phyloP scores from a whole-genome alignment of 2,797 vertebrate species.

The Crocodylus rhombifer region DNA sequence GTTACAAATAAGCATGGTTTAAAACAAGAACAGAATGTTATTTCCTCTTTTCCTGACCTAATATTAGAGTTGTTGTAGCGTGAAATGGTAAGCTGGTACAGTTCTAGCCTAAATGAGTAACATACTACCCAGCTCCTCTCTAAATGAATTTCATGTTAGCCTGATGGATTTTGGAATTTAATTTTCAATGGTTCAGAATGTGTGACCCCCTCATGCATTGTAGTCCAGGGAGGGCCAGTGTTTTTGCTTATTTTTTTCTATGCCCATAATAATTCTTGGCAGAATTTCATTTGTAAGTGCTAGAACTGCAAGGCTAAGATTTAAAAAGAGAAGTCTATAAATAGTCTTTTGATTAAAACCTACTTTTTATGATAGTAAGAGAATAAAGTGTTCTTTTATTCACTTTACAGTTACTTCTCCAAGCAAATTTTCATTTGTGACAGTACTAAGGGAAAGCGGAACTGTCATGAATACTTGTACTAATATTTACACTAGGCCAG shows the following conservation, averaged over 20 bases:
- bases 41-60: constrained; percentile 38
- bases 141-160: constrained; percentile 28
- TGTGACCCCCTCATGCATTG: background rate
- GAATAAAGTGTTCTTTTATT: background rate
- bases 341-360: background rate
- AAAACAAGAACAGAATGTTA: constrained; percentile 21
- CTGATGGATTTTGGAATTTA: constrained; percentile 35
- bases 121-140: background rate
- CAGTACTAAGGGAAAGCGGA: background rate
- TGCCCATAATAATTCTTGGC: background rate
- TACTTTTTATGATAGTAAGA: background rate
- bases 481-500: background rate
- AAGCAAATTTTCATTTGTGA: background rate
- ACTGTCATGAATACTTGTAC: background rate
- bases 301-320: background rate
- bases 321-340: background rate
- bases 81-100: background rate
- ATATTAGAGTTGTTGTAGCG: background rate
- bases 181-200: constrained; percentile 22
- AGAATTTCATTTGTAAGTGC: background rate
- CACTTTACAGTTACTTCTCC: background rate
- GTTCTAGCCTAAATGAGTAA: constrained; percentile 11
- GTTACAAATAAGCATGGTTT: background rate
- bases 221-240: background rate
- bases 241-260: background rate